Conservation (phyloP, 1,140 invertebrate species). For the Sipha flava region DNA sequence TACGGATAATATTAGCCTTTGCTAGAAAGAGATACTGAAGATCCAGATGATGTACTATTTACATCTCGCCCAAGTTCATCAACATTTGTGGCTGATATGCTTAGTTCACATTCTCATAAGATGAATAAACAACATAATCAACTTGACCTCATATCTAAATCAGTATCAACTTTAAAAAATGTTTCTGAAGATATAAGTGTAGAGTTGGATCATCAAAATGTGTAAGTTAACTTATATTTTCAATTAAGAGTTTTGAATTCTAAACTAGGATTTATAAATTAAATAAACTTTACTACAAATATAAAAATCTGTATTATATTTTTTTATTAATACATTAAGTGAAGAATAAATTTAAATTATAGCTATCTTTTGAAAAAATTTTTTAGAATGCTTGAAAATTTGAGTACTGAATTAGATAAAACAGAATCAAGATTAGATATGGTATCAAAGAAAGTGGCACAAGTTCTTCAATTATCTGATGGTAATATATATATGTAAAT, state of each 20-base stretch:
- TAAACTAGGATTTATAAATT: no score
- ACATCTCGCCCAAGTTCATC: slow-evolving; percentile 9
- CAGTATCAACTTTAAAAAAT: slow-evolving; percentile 21
- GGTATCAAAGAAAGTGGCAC: slow-evolving; percentile 24
- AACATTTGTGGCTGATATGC: slow-evolving; percentile 25
- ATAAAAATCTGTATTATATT: no score
- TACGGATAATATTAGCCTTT: background rate
- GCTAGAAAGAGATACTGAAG: slow-evolving; percentile 10
- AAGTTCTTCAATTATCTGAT: slow-evolving; percentile 27
- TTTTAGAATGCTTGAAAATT: slow-evolving; percentile 26
- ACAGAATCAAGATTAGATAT: slow-evolving; percentile 21
- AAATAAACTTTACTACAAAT: no score
- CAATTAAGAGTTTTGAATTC: no score
- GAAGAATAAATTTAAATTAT: no score
- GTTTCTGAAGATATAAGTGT: slow-evolving; percentile 28
- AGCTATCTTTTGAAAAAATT: background rate
- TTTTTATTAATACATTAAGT: no score
- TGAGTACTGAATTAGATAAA: slow-evolving; percentile 9
- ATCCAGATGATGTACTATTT: slow-evolving; percentile 23
- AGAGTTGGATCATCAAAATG: slow-evolving; percentile 18
- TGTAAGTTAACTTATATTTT: background rate
- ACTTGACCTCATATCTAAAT: slow-evolving; percentile 18
- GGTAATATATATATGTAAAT: slow-evolving; percentile 3
- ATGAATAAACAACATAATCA: slow-evolving; percentile 18
- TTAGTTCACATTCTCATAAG: slow-evolving; percentile 20